phyloP scores from a whole-genome alignment of 2,113 vertebrate genomes.

The Callopanchax toddi region DNA sequence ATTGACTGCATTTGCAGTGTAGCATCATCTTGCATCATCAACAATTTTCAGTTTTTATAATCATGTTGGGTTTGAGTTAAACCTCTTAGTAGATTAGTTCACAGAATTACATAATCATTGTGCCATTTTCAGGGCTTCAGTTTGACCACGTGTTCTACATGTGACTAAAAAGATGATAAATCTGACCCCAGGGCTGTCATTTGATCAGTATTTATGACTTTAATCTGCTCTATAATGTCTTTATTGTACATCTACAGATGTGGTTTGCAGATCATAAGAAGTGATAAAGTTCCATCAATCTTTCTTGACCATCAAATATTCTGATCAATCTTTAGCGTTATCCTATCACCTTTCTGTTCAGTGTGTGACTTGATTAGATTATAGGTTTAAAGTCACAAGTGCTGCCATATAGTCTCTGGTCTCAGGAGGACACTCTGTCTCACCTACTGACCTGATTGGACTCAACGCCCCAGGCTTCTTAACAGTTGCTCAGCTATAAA shows the following conservation, averaged over 20 bases:
- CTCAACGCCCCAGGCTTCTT: not conserved
- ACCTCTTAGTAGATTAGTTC: not conserved
- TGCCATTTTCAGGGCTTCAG: not conserved
- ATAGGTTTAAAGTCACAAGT: constrained; percentile 37
- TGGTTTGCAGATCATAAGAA: constrained; percentile 1
- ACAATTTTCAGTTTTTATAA: not conserved
- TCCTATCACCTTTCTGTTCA: constrained; percentile 14
- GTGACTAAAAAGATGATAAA: constrained; percentile 3
- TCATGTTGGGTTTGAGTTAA: not conserved
- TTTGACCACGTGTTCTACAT: not conserved
- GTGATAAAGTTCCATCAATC: constrained; percentile 8
- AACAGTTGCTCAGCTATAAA: constrained; percentile 16
- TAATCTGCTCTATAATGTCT: not conserved
- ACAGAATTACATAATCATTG: not conserved
- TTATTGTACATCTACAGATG: not conserved
- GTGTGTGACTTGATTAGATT: constrained; percentile 43
- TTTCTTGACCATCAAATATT: constrained; percentile 25
- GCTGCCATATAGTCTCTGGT: constrained; percentile 6
- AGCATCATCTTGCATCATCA: constrained; percentile 30
- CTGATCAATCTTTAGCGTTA: not conserved
- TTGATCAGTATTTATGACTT: constrained; percentile 16
- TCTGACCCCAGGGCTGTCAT: not conserved
- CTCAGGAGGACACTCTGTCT: constrained; percentile 14
- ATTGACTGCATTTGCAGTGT: constrained; percentile 38
- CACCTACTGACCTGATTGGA: constrained; percentile 48